A percentile compares a stretch with the other conserved stretches of the same genome.
Conservation (phyloP, 2,797 vertebrate genomes). For the Cephalopachus bancanus region DNA sequence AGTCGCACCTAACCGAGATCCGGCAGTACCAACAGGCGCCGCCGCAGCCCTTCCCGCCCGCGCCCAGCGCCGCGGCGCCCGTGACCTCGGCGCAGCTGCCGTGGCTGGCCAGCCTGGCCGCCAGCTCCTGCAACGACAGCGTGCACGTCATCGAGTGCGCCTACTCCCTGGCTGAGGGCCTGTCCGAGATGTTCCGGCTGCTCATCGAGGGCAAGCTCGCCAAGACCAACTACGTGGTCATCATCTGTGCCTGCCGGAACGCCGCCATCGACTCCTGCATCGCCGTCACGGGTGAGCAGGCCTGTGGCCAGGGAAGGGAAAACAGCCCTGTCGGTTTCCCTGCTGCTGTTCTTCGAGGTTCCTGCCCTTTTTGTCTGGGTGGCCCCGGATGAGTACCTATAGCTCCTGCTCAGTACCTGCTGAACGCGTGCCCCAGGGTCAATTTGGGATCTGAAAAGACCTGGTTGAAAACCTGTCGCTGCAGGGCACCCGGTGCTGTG, state of each 20-base stretch:
- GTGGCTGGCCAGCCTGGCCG: conserved; percentile 97
- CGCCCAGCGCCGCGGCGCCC: conserved; percentile 85
- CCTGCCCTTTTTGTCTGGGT: rapidly evolving
- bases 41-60: conserved; percentile 88
- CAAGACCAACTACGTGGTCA: conserved; percentile 97
- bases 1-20: conserved; percentile 96
- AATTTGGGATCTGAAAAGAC: not conserved
- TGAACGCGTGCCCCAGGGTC: no score
- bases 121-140: conserved; percentile 95
- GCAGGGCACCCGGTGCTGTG: rapidly evolving
- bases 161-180: conserved; percentile 94
- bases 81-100: conserved; percentile 96
- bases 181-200: conserved; percentile 94
- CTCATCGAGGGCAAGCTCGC: conserved; percentile 93
- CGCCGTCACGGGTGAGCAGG: conserved; percentile 92
- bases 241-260: conserved; percentile 93
- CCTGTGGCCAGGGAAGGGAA: no score
- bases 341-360: not conserved
- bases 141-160: conserved; percentile 95
- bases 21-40: conserved; percentile 94
- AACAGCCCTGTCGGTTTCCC: no score
- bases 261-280: conserved; percentile 96
- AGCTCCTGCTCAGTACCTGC: rapidly evolving
- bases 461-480: not conserved
- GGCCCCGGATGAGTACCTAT: not conserved